These are phyloP conservation scores for Gobio gobio DNA, from an alignment of 2,113 vertebrate genomes.

Conservation along the genomic window DNA sequence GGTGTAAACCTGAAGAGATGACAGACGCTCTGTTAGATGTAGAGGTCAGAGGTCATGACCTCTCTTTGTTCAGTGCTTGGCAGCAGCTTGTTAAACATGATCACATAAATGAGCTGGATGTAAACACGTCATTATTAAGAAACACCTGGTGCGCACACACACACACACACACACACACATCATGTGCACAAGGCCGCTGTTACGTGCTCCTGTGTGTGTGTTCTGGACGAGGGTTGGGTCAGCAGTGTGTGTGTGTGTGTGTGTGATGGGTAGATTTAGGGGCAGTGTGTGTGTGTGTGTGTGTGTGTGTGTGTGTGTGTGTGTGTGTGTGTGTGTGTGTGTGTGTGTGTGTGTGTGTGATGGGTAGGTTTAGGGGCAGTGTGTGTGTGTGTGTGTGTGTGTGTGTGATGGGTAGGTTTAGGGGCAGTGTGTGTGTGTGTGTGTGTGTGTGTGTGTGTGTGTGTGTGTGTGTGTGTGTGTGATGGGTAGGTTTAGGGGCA, in stretches of 20 bases:
- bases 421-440: background rate
- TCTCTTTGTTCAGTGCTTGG: constrained; percentile 69
- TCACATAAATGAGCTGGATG: constrained; percentile 66
- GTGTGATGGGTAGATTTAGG: no score
- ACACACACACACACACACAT: constrained; percentile 61
- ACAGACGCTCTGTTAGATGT: constrained; percentile 27
- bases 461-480: background rate
- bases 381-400: no score
- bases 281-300: no score
- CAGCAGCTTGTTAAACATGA: constrained; percentile 77
- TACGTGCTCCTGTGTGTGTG: constrained; percentile 90
- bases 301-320: background rate
- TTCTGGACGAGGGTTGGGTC: constrained; percentile 74
- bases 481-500: no score
- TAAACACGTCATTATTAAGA: constrained; percentile 59
- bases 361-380: no score
- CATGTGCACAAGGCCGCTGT: constrained; percentile 73
- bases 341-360: background rate
- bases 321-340: background rate
- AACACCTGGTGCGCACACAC: constrained; percentile 30
- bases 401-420: background rate
- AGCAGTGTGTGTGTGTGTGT: no score
- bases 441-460: background rate
- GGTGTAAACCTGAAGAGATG: constrained; percentile 9
- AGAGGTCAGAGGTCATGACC: constrained; percentile 72